Evolutionary conservation across 2,888 invertebrate species (phyloP), one percentile per base, ranked within the genome.

Genomic region (Epicampocera succincta): DNA sequence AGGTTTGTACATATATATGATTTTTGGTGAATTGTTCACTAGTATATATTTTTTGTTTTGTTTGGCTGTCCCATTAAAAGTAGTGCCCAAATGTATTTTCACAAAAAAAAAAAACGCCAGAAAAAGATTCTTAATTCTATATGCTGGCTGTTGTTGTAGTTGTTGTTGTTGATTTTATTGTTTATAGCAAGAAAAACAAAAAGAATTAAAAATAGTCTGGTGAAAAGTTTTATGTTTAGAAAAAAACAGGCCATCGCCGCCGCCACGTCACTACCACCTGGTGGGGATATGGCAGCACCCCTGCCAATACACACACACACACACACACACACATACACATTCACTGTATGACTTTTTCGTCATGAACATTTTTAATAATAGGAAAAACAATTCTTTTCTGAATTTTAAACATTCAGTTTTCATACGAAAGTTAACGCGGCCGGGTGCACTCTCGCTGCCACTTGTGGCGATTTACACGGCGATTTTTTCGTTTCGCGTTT

Each of bases 321-420:
- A 61, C 38, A 60, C 44, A 25, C 38, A 33, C 33, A 50, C 17
- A 15, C 50, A 79, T 33, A 69, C 15, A 13, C 33, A 46, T 46
- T 15, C 42, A 11, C 15, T 52, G 13, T 15, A 15, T 52, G 52
- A 54, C 42, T 71, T 40, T 9, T 44, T 42, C 63, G 29, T 38
- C 13, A 29, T 11, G n/a, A 48, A 19, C 50, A 42, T 74, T 72
- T 19, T 40, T 56, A 46, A 63, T 38, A 48, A 66, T 52, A 60
- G 68, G 71, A 48, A 71, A 72, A 65, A 66, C 58, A 71, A 63
- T 75, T 80, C 50, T 65, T 72, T 65, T 46, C 11, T 66, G 69
- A 63, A 63, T 33, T 69, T 65, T 58, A 40, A 72, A 46, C 72
- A 61, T 58, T 81, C 17, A 81, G 80, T 81, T 63, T 81, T 76